Evolutionary conservation across 2,888 invertebrate species (phyloP).

Genomic region (Deladenus siricidicola): DNA sequence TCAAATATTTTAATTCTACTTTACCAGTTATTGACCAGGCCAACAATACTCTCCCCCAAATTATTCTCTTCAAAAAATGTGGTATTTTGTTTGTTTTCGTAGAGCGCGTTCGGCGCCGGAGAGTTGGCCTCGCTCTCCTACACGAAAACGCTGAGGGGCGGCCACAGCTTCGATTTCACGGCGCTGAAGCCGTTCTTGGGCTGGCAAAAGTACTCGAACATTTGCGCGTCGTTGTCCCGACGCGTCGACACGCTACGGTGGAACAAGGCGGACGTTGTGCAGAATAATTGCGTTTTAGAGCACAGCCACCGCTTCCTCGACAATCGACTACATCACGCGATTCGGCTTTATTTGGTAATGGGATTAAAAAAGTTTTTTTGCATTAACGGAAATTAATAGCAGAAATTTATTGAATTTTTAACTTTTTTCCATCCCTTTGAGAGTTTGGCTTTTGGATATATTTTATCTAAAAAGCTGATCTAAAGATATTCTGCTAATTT

Average conservation of each 20-base stretch:
- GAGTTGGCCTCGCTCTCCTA: constrained; percentile 40
- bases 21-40: no score
- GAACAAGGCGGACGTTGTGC: constrained; percentile 45
- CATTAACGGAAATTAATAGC: constrained; percentile 2
- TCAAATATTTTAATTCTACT: no score
- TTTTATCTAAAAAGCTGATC: no score
- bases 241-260: constrained; percentile 42
- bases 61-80: no score
- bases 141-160: constrained; percentile 57
- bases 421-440: no score
- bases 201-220: constrained; percentile 54
- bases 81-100: constrained; percentile 14
- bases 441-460: no score
- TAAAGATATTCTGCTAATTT: no score
- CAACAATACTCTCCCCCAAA: no score
- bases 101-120: constrained; percentile 39
- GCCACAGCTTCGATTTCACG: constrained; percentile 71
- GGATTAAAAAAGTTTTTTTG: background rate
- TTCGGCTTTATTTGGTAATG: constrained; percentile 39
- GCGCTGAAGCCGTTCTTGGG: constrained; percentile 70
- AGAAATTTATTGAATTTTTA: background rate
- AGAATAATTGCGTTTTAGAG: constrained; percentile 41
- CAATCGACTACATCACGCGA: constrained; percentile 33
- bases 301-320: constrained; percentile 36
- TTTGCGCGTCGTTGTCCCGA: constrained; percentile 22